Base-by-base conservation (phyloP, 2,888 invertebrate genomes). In the Catocala nupta region DNA sequence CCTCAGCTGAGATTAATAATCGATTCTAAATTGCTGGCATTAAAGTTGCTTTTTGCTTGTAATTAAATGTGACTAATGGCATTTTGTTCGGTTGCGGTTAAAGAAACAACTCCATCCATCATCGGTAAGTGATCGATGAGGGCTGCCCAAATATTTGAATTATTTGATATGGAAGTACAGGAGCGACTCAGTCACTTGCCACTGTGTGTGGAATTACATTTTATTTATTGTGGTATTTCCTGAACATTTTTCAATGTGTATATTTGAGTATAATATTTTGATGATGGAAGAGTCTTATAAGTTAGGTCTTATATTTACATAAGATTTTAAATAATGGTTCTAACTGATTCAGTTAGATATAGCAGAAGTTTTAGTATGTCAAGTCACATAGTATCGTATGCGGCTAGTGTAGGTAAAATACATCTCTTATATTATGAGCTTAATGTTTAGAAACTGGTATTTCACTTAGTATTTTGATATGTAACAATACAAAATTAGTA, bases 61-160 rank as follows among this genome's bases (percentile, higher is more conserved):
- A 6, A 0, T 0, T 0, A 4, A 0, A 10, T 44, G 59, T 51
- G 13, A 64, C 36, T 78, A 86, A 75, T 0, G 75, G 11, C 73
- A 55, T 83, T 86, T 65, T 16, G 58, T 25, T 12, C 0, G 16
- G 43, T 57, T 13, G 54, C 58, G 11, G 51, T 67, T 71, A 68
- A 70, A 79, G 79, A 80, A 86, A 86, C 84, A 82, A 83, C 81
- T 84, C 85, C 84, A 93, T 93, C 92, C 84, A 92, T 93, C 93
- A 93, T 90, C 86, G 82, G 88, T 86, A 88, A 89, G 88, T 93
- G 93, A 93, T 93, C 88, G 93, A 93, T 92, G 91, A 89, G 87
- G 78, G 86, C 85, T 90, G 88, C 87, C 87, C 88, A 92, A 92
- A 93, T 93, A 92, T 92, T 93, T 92, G 92, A 92, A 91, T 91